A percentile compares a stretch with the other conserved stretches of the same genome.
Evolutionary conservation across 2,797 vertebrate species (phyloP).

Genomic region (Ptychadena robeensis): DNA sequence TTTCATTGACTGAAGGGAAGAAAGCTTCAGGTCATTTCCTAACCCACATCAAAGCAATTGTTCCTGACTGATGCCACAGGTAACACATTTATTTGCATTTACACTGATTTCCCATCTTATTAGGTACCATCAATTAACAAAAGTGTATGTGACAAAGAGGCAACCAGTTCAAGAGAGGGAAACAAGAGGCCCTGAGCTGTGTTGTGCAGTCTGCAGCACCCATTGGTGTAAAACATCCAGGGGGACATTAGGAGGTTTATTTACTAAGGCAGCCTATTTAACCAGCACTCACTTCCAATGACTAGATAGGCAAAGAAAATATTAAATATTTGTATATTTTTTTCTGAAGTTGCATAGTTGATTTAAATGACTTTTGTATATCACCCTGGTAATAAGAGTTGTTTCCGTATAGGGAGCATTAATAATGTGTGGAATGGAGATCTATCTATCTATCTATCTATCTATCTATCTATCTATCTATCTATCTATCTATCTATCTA

Average conservation of each 20-base stretch:
- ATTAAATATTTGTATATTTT: not conserved
- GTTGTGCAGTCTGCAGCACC: not conserved
- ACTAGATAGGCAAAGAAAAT: not conserved
- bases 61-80: not conserved
- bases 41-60: not conserved
- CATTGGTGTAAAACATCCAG: not conserved
- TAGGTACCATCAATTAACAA: not conserved
- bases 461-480: conserved; percentile 31
- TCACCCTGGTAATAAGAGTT: not conserved
- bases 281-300: not conserved
- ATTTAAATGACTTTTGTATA: not conserved
- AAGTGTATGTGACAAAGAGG: not conserved
- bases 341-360: not conserved
- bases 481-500: conserved; percentile 39
- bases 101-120: not conserved
- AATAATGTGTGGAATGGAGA: too few species aligned
- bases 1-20: not conserved
- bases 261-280: not conserved
- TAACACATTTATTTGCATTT: not conserved
- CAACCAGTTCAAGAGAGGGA: not conserved
- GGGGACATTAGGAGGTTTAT: not conserved
- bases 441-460: conserved; percentile 3
- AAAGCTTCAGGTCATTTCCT: not conserved
- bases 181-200: not conserved
- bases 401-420: not conserved